phyloP scores from a whole-genome alignment of 2,888 invertebrate species.

The Liopterus haemorrhoidalis region DNA sequence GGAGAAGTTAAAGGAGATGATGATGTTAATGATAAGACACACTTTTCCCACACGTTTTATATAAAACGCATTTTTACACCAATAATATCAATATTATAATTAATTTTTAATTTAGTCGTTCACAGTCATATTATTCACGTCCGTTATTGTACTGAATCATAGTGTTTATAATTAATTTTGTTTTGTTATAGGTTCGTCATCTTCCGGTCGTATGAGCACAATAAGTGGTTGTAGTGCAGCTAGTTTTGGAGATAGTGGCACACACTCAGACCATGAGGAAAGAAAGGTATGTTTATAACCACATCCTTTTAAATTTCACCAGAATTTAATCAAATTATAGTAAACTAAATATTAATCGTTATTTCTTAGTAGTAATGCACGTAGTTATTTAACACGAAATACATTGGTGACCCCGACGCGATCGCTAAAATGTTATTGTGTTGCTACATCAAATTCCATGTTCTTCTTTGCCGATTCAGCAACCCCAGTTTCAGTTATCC shows the following conservation, averaged over 20 bases:
- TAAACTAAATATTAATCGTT: not conserved
- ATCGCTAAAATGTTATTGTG: no score
- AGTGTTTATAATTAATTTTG: conserved; percentile 44
- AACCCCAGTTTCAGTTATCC: no score
- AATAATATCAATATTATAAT: conserved; percentile 23
- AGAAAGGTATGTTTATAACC: conserved; percentile 46
- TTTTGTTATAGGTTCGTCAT: conserved; percentile 57
- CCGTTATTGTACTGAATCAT: no score
- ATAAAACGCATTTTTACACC: conserved; percentile 44
- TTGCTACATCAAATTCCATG: no score
- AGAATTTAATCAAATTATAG: not conserved
- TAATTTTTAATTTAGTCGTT: conserved; percentile 14
- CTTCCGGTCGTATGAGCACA: conserved; percentile 76
- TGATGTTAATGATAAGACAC: conserved; percentile 2
- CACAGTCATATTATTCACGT: no score
- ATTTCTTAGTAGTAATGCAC: no score
- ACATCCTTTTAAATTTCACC: not conserved
- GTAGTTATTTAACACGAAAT: no score
- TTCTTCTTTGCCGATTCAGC: no score
- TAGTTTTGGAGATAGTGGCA: conserved; percentile 77
- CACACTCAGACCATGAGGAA: conserved; percentile 78
- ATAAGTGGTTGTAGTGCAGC: conserved; percentile 67
- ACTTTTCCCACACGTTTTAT: conserved; percentile 1
- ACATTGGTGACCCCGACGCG: no score
- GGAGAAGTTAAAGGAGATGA: no score